Evolutionary conservation across 1,140 invertebrate species (phyloP).

Genomic region (Panonychus citri): DNA sequence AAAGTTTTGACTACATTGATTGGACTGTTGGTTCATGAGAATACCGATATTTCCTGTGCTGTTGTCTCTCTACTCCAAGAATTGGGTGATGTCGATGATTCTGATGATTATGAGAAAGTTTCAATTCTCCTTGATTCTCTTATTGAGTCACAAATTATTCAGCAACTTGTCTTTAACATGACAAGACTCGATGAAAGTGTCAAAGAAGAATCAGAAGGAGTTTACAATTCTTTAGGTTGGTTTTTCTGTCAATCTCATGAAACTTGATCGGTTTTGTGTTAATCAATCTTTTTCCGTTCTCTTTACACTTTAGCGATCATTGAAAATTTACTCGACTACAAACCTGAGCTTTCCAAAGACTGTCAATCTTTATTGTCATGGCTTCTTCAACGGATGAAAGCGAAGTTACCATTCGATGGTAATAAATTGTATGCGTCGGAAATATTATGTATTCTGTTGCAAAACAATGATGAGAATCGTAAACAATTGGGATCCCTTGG

Average conservation of each 20-base stretch:
- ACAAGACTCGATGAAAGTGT: constrained; percentile 75
- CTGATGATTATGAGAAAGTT: constrained; percentile 6
- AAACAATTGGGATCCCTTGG: constrained; percentile 65
- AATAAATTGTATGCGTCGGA: constrained; percentile 93
- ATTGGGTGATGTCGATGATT: constrained; percentile 67
- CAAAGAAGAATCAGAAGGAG: constrained; percentile 85
- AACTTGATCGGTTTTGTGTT: constrained; percentile 6
- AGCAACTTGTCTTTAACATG: constrained; percentile 75
- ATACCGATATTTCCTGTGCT: constrained; percentile 38
- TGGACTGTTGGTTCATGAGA: constrained; percentile 82
- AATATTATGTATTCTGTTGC: constrained; percentile 80
- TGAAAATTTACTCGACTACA: constrained; percentile 44
- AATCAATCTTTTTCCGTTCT: constrained; percentile 7
- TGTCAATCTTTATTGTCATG: constrained; percentile 65
- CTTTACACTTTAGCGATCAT: constrained; percentile 24
- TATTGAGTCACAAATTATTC: constrained; percentile 66
- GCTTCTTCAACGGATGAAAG: constrained; percentile 55
- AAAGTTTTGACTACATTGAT: constrained; percentile 69
- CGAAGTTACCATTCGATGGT: constrained; percentile 66
- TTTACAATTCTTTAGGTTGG: constrained; percentile 73
- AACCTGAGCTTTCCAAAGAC: constrained; percentile 53
- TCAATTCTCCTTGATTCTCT: constrained; percentile 35
- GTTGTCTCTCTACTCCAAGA: constrained; percentile 44
- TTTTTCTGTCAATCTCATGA: constrained; percentile 3
- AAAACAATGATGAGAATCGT: constrained; percentile 47